These are phyloP conservation scores for Himalopsyche japonica DNA, from an alignment of 2,888 invertebrate species.

Conservation along the genomic window DNA sequence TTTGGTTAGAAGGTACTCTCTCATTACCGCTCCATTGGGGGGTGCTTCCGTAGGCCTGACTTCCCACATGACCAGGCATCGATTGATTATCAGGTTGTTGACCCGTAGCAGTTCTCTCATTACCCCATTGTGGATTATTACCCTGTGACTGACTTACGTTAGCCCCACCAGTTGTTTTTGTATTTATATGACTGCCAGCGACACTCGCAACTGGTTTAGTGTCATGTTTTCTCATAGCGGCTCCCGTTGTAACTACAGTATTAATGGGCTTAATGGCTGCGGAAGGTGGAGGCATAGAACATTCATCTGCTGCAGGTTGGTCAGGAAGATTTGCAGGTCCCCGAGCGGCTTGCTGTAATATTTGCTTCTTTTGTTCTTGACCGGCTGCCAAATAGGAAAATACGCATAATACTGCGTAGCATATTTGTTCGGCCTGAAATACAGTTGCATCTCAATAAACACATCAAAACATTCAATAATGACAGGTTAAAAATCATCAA, in stretches of 20 bases:
- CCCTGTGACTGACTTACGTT: not conserved
- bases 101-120: not conserved
- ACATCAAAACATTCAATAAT: not conserved
- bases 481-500: too few species aligned
- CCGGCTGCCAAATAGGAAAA: slow-evolving; percentile 98
- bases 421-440: slow-evolving; percentile 95
- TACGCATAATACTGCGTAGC: slow-evolving; percentile 98
- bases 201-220: not conserved
- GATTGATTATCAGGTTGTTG: not conserved
- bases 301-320: slow-evolving; percentile 34
- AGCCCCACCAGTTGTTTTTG: slow-evolving; percentile 3
- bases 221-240: not conserved
- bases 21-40: not conserved
- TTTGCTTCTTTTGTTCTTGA: slow-evolving; percentile 69
- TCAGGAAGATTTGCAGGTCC: slow-evolving; percentile 44
- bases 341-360: slow-evolving; percentile 56
- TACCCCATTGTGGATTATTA: not conserved
- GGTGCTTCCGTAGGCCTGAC: not conserved
- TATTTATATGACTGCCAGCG: not conserved
- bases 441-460: not conserved
- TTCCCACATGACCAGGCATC: not conserved
- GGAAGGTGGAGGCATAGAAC: slow-evolving; percentile 16
- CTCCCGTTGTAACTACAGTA: not conserved
- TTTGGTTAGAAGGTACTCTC: not conserved
- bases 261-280: not conserved